Conservation (phyloP, 2,888 invertebrate species). For the Argynnis bischoffii region DNA sequence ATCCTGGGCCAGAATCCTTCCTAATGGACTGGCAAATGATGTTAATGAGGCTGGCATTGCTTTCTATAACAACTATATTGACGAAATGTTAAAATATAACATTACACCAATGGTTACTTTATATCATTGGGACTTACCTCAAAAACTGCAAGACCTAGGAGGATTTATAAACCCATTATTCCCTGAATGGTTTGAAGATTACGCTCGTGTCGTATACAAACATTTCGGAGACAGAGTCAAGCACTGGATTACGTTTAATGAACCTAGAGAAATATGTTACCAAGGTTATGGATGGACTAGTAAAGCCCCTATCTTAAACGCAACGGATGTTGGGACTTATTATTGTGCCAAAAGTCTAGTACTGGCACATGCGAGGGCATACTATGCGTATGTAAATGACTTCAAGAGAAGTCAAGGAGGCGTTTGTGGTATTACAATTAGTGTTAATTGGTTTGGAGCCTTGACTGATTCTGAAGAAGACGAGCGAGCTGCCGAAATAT, state of each 20-base stretch:
- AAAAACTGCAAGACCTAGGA: constrained; percentile 78
- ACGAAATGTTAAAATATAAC: constrained; percentile 82
- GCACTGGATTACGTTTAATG: constrained; percentile 83
- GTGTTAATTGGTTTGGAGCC: constrained; percentile 54
- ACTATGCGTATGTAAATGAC: constrained; percentile 62
- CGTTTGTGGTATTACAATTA: constrained; percentile 49
- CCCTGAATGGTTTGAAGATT: constrained; percentile 73
- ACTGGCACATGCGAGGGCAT: constrained; percentile 78
- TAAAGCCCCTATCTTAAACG: constrained; percentile 60
- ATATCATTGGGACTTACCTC: constrained; percentile 81
- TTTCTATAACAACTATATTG: constrained; percentile 85
- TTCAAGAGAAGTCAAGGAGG: constrained; percentile 56
- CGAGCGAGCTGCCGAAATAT: constrained; percentile 54
- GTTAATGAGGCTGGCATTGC: constrained; percentile 82
- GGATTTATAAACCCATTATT: constrained; percentile 73
- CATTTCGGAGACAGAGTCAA: constrained; percentile 77
- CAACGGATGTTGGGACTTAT: constrained; percentile 73
- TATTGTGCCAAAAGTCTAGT: constrained; percentile 75
- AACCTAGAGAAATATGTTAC: constrained; percentile 69
- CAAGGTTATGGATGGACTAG: constrained; percentile 67
- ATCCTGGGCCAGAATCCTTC: constrained; percentile 84
- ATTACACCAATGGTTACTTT: constrained; percentile 83
- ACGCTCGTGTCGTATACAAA: constrained; percentile 67
- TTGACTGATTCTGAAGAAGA: constrained; percentile 58
- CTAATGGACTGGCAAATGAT: constrained; percentile 74